Percentiles rank a stretch among this genome's conserved stretches.
Conservation (phyloP, 2,113 vertebrate species). For the Sinocyclocheilus anophthalmus region DNA sequence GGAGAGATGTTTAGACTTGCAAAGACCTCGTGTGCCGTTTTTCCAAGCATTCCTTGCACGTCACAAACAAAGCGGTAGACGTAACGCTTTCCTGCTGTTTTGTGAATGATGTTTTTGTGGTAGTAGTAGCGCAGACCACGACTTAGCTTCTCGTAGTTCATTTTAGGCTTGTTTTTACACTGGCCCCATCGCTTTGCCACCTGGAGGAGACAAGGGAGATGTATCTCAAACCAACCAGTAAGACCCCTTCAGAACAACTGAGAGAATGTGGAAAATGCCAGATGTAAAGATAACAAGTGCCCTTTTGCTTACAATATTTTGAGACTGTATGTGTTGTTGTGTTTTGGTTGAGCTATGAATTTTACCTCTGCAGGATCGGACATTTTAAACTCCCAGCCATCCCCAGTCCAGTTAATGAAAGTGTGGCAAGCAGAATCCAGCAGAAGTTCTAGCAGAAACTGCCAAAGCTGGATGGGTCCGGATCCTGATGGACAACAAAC, state of each 20-base stretch:
- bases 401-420: conserved; percentile 83
- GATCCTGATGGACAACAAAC: conserved; percentile 64
- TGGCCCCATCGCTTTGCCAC: conserved; percentile 85
- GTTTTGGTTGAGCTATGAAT: background rate
- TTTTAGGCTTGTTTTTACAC: conserved; percentile 87
- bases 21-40: conserved; percentile 74
- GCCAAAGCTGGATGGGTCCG: conserved; percentile 83
- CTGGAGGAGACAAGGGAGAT: conserved; percentile 56
- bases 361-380: conserved; percentile 82
- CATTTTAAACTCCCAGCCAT: conserved; percentile 86
- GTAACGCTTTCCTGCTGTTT: conserved; percentile 84
- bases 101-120: conserved; percentile 89
- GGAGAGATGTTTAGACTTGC: conserved; percentile 71
- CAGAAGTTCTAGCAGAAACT: conserved; percentile 81
- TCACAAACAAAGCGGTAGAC: conserved; percentile 86
- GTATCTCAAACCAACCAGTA: background rate
- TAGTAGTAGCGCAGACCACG: conserved; percentile 85
- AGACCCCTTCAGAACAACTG: background rate
- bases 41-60: conserved; percentile 80
- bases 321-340: background rate
- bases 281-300: conserved; percentile 1
- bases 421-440: conserved; percentile 77
- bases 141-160: conserved; percentile 89
- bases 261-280: background rate
- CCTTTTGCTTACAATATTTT: background rate